Conservation (phyloP, 2,113 vertebrate genomes). For the Semicossyphus pulcher region DNA sequence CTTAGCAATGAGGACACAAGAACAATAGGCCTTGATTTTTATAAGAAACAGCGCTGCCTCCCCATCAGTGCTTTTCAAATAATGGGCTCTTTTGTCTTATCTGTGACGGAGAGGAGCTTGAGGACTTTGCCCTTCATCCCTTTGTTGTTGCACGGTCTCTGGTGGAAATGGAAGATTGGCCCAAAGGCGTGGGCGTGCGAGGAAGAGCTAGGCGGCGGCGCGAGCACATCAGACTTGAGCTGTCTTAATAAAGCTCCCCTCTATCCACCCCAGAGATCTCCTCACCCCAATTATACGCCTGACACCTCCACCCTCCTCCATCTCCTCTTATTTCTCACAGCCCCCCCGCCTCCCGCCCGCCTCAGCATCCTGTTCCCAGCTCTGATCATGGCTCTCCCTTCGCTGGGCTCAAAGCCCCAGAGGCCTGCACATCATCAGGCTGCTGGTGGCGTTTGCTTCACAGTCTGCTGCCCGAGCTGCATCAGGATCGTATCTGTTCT, state of each 20-base stretch:
- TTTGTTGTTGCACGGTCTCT: conserved; percentile 72
- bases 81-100: conserved; percentile 74
- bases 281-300: conserved; percentile 83
- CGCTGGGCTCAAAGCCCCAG: conserved; percentile 40
- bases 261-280: conserved; percentile 77
- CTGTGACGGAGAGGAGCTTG: conserved; percentile 55
- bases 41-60: conserved; percentile 30
- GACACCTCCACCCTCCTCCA: conserved; percentile 75
- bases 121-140: conserved; percentile 72
- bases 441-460: conserved; percentile 39
- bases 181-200: conserved; percentile 55
- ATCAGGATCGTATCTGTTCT: conserved; percentile 6
- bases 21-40: conserved; percentile 33
- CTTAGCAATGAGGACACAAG: neutral
- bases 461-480: conserved; percentile 26
- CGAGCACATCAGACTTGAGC: conserved; percentile 66
- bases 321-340: conserved; percentile 53
- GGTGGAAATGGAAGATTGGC: conserved; percentile 66
- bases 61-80: conserved; percentile 57
- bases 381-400: conserved; percentile 52
- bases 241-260: conserved; percentile 80
- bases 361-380: conserved; percentile 36
- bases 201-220: conserved; percentile 53
- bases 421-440: conserved; percentile 42
- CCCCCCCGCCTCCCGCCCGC: neutral